A percentile compares a stretch with the other conserved stretches of the same genome.
Evolutionary conservation across 1,140 invertebrate genomes (phyloP).

Genomic region (Plodia interpunctella): DNA sequence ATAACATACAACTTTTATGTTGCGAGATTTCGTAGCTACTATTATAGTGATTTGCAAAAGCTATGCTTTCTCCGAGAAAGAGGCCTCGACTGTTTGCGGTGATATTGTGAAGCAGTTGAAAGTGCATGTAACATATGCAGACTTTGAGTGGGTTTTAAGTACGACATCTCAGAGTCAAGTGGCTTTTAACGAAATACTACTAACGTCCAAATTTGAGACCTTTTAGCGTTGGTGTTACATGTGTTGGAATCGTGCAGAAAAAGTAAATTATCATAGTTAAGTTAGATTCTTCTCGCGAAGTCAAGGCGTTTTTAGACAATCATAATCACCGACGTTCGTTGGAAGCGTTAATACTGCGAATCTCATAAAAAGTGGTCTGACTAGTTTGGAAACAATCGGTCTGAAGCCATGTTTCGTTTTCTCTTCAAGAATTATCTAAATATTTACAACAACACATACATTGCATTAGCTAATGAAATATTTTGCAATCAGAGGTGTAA

Average conservation of each 20-base stretch:
- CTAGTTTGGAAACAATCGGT: conserved; percentile 22
- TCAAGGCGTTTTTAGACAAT: conserved; percentile 25
- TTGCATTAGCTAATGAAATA: background rate
- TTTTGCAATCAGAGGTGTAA: background rate
- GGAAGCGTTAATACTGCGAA: conserved; percentile 25
- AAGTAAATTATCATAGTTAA: conserved; percentile 21
- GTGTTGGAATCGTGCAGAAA: conserved; percentile 10
- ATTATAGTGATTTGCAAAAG: conserved; percentile 25
- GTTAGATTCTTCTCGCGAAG: conserved; percentile 17
- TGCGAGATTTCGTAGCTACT: conserved; percentile 22
- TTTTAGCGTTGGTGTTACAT: background rate
- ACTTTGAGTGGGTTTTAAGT: conserved; percentile 30
- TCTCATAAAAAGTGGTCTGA: conserved; percentile 28
- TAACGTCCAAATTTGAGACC: conserved; percentile 26
- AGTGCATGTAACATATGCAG: conserved; percentile 13
- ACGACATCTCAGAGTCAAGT: conserved; percentile 23
- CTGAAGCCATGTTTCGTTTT: conserved; percentile 8
- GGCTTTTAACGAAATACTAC: conserved; percentile 27
- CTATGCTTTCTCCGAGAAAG: conserved; percentile 29
- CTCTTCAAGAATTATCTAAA: background rate
- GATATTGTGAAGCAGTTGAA: conserved; percentile 11
- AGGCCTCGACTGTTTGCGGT: conserved; percentile 12
- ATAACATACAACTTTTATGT: conserved; percentile 31
- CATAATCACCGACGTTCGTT: conserved; percentile 24
- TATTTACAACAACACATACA: background rate